Conservation (phyloP, 1,140 invertebrate genomes). For the Apis dorsata region DNA sequence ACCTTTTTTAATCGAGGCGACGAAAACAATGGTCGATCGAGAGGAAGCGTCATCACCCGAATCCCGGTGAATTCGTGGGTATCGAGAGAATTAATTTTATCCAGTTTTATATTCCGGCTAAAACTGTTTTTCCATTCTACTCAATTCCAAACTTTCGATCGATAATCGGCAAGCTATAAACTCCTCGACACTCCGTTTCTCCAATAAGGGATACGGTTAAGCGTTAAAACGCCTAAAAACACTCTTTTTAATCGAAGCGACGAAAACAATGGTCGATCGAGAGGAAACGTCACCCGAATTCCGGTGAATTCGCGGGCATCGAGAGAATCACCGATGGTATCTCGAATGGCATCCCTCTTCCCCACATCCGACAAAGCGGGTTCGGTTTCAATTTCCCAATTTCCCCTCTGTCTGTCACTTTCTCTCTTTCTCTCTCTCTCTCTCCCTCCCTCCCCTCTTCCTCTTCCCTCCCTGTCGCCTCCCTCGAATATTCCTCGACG, state of each 20-base stretch:
- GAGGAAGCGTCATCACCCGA: background rate
- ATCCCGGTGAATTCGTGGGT: background rate
- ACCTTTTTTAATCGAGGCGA: background rate
- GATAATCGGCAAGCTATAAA: too few relatives aligned
- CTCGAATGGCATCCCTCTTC: background rate
- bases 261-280: background rate
- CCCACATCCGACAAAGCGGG: constrained; percentile 32
- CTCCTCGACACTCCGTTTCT: too few relatives aligned
- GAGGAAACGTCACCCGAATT: background rate
- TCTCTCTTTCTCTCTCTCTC: background rate
- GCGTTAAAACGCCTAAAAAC: too few relatives aligned
- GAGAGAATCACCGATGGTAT: constrained; percentile 17
- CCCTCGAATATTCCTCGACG: constrained; percentile 63
- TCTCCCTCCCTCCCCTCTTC: too few relatives aligned
- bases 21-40: background rate
- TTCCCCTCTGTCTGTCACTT: constrained; percentile 69
- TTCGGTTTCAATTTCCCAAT: constrained; percentile 74
- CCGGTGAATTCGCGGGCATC: background rate
- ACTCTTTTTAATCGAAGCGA: background rate
- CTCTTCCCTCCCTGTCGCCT: constrained; percentile 43
- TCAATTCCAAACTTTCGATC: too few relatives aligned
- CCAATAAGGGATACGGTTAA: too few relatives aligned
- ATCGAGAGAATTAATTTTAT: background rate
- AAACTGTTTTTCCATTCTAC: too few relatives aligned
- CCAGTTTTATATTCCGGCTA: too few relatives aligned